Percentiles rank a stretch among this genome's conserved stretches.
phyloP scores from a whole-genome alignment of 2,888 invertebrate genomes.

The Cancer borealis region DNA sequence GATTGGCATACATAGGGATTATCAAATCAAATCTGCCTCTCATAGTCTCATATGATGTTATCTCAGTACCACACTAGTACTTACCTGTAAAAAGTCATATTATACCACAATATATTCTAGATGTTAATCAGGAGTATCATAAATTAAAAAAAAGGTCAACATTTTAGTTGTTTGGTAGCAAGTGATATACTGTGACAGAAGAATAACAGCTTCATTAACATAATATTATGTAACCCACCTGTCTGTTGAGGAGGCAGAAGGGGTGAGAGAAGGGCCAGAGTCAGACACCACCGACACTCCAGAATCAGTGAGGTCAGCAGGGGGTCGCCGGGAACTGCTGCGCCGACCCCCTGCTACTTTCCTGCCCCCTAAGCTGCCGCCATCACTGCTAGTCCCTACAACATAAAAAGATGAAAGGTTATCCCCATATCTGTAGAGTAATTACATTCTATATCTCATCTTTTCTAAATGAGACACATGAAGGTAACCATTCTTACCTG shows the following conservation, averaged over 20 bases:
- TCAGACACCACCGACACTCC: conserved; percentile 89
- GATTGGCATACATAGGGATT: too few species aligned
- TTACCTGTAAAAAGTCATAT: too few species aligned
- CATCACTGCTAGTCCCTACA: conserved; percentile 67
- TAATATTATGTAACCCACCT: conserved; percentile 65
- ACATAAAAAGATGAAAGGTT: background rate
- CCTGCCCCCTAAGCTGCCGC: conserved; percentile 69
- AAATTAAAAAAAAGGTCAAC: background rate
- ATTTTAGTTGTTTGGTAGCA: background rate
- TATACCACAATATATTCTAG: too few species aligned
- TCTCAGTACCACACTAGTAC: too few species aligned
- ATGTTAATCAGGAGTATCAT: too few species aligned
- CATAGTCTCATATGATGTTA: too few species aligned
- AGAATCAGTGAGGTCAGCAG: conserved; percentile 83
- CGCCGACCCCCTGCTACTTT: conserved; percentile 65
- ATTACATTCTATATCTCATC: background rate
- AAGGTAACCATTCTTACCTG: background rate
- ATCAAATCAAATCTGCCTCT: too few species aligned
- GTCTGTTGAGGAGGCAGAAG: conserved; percentile 74
- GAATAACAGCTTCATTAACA: background rate
- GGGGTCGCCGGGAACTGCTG: conserved; percentile 70
- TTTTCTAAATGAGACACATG: background rate
- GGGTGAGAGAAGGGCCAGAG: conserved; percentile 81
- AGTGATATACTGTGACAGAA: background rate
- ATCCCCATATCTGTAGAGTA: background rate